Conservation (phyloP, 2,113 vertebrate genomes). For the Neotoma lepida region DNA sequence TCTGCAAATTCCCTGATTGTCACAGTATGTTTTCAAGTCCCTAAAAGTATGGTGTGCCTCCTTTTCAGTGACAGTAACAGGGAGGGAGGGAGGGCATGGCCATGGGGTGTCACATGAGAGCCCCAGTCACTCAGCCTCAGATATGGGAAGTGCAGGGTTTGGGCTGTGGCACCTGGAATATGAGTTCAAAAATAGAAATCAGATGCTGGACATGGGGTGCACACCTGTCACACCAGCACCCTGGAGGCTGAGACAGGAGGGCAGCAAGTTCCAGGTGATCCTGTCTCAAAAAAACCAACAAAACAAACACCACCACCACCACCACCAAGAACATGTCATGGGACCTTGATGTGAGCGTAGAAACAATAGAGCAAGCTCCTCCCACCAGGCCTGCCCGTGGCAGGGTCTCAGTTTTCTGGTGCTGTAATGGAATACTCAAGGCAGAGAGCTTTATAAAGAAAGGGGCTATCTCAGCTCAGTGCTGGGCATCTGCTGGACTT, state of each 20-base stretch:
- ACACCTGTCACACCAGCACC: background rate
- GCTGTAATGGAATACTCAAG: background rate
- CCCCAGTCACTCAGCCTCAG: background rate
- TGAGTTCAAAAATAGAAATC: background rate
- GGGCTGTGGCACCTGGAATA: background rate
- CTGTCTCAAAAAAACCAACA: background rate
- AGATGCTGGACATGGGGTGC: background rate
- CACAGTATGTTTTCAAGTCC: no score
- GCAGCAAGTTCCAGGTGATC: background rate
- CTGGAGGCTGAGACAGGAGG: background rate
- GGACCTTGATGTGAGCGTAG: background rate
- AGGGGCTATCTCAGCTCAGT: fast-evolving
- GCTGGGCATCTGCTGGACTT: background rate
- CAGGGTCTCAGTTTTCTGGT: background rate
- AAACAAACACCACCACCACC: background rate
- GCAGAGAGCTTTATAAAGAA: background rate
- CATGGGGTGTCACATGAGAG: fast-evolving
- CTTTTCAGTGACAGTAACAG: background rate
- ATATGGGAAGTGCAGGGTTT: background rate
- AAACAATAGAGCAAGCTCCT: background rate
- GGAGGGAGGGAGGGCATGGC: no score
- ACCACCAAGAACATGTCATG: background rate
- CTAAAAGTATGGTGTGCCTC: background rate
- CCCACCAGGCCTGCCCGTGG: background rate
- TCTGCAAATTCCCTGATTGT: background rate